Evolutionary conservation across 2,797 vertebrate genomes (phyloP), one percentile per base, ranked within the genome.

Genomic region (Anas capensis): DNA sequence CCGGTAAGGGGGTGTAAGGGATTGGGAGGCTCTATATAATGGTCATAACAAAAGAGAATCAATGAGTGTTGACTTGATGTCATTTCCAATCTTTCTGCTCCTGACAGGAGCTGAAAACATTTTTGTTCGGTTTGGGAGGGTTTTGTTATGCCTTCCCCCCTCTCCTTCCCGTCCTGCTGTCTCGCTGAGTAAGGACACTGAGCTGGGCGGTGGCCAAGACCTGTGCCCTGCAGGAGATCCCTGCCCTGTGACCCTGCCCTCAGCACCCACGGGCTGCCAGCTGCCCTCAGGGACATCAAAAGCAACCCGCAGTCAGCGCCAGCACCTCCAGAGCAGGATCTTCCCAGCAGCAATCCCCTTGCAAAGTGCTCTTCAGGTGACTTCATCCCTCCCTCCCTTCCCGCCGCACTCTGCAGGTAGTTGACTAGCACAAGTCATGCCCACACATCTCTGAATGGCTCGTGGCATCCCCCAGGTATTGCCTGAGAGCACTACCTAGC

Each of bases 21-120:
- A 60, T 56, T 58, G 31, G 44, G 77, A 87, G 33, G 16, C 6
- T 81, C 53, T 83, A 14, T 73, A 61, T 94, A 90, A 82, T 69
- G 62, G 82, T 90, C 93, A 76, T 91, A 86, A 77, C 53, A 82
- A 83, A 95, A 88, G 26, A 82, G 68, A 92, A 89, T 82, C 66
- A 92, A 90, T 90, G 84, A 91, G 20, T 70, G 90, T 80, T 94
- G 93, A 96, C 90, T 86, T 80, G 29, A 90, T 96, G 93, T 94
- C 86, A 79, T 96, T 95, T 94, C 79, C 89, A 95, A 96, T 96
- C 56, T 92, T 77, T 88, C 29, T 88, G 86, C 62, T 60, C 40
- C 73, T 95, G 87, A 62, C 71, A 88, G 82, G 38, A 57, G 21
- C 58, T 23, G 73, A 87, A 94, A 94, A 97, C 53, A 86, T 94